phyloP scores from a whole-genome alignment of 2,797 vertebrate genomes.

The Sebastes umbrosus region DNA sequence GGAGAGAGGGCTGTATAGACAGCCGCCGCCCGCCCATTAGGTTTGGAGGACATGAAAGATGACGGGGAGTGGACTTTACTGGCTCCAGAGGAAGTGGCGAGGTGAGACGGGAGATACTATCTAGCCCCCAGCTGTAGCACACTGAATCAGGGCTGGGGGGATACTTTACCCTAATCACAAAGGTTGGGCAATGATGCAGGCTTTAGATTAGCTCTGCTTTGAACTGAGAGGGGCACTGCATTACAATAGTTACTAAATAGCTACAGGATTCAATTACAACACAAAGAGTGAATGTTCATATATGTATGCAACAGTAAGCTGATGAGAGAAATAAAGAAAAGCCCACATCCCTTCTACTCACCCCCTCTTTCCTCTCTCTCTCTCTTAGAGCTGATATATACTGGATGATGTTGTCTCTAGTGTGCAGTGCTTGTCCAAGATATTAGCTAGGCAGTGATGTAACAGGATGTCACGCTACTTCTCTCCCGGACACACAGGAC shows the following conservation, averaged over 20 bases:
- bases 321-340: not conserved
- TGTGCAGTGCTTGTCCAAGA: not conserved
- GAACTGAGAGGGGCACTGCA: constrained; percentile 49
- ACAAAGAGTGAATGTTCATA: constrained; percentile 5
- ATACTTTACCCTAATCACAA: constrained; percentile 53
- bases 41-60: constrained; percentile 38
- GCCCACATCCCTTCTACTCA: not conserved
- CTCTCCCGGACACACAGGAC: not conserved
- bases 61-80: constrained; percentile 34
- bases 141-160: constrained; percentile 1
- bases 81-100: constrained; percentile 41
- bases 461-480: not conserved
- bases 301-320: not conserved
- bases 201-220: constrained; percentile 52
- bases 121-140: constrained; percentile 26
- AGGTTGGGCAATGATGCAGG: constrained; percentile 22
- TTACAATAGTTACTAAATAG: constrained; percentile 51
- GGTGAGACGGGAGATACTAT: constrained; percentile 33
- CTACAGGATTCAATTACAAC: constrained; percentile 41
- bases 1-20: constrained; percentile 4
- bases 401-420: not conserved
- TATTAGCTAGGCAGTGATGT: not conserved
- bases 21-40: not conserved
- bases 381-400: not conserved
- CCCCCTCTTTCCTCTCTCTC: not conserved